Evolutionary conservation across 2,113 vertebrate species (phyloP).

Genomic region (Vulpes vulpes): DNA sequence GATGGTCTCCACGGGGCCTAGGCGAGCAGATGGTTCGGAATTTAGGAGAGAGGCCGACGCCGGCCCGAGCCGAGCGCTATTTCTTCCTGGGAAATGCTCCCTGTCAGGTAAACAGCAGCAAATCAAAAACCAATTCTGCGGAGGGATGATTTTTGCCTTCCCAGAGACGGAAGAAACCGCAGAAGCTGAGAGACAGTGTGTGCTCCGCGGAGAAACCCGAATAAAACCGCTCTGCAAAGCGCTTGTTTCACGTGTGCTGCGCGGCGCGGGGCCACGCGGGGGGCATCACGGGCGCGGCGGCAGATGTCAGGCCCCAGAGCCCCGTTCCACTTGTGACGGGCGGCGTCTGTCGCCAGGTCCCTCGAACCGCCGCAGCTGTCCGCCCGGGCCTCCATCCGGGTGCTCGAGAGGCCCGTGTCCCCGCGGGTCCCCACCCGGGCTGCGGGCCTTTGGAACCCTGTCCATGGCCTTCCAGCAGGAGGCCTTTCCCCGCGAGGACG

Average conservation of each 20-base stretch:
- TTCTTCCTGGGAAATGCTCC: not conserved
- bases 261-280: fast-evolving
- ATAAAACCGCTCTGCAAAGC: fast-evolving
- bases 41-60: not conserved
- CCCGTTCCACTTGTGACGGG: conserved; percentile 71
- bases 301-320: conserved; percentile 80
- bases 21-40: not conserved
- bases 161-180: not conserved
- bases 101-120: not conserved
- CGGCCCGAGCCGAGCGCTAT: fast-evolving
- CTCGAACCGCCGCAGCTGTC: conserved; percentile 74
- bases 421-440: not conserved
- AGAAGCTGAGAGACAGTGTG: not conserved
- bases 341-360: conserved; percentile 71
- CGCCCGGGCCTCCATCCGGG: conserved; percentile 43
- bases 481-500: not conserved
- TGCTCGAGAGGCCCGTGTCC: not conserved
- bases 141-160: not conserved
- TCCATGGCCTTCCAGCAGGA: not conserved
- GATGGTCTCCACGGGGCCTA: not conserved
- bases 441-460: not conserved
- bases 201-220: not conserved
- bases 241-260: not conserved
- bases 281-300: conserved; percentile 62
- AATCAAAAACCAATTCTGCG: not conserved